Percentiles rank a stretch among this genome's conserved stretches.
Conservation (phyloP, 1,140 invertebrate species). For the Lasioglossum albipes region DNA sequence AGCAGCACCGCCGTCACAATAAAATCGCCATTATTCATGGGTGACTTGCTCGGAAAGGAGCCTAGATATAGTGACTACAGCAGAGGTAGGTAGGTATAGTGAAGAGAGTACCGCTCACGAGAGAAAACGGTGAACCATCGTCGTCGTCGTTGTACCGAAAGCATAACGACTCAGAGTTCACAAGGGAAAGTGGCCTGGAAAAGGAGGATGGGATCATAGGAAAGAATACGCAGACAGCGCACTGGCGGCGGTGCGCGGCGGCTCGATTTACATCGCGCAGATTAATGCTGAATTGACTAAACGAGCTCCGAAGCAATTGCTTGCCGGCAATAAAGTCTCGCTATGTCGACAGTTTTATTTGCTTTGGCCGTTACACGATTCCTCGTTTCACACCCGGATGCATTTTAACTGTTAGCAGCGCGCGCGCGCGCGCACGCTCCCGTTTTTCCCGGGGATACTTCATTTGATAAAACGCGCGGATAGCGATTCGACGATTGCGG, state of each 20-base stretch:
- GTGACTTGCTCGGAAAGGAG: background rate
- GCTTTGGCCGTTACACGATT: conserved; percentile 38
- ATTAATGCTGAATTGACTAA: conserved; percentile 55
- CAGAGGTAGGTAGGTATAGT: background rate
- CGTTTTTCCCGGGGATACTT: conserved; percentile 2
- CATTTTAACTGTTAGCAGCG: conserved; percentile 36
- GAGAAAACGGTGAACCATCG: too few species aligned
- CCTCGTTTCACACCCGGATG: conserved; percentile 45
- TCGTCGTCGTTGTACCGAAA: background rate
- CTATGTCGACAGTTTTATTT: conserved; percentile 57
- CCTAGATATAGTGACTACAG: background rate
- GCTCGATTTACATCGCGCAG: conserved; percentile 40
- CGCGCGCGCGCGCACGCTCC: background rate
- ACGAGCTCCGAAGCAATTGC: conserved; percentile 48
- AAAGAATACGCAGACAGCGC: conserved; percentile 8
- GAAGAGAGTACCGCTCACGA: too few species aligned
- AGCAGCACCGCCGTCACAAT: conserved; percentile 11
- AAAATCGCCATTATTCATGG: conserved; percentile 25
- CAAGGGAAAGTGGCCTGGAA: background rate
- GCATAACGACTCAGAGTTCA: background rate
- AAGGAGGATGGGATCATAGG: background rate
- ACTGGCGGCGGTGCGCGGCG: too few species aligned
- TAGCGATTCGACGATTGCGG: conserved; percentile 29
- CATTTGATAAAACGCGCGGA: conserved; percentile 31
- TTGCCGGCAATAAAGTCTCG: conserved; percentile 46